phyloP scores from a whole-genome alignment of 35 echinoderm and acorn worm species.

The Patiria miniata region DNA sequence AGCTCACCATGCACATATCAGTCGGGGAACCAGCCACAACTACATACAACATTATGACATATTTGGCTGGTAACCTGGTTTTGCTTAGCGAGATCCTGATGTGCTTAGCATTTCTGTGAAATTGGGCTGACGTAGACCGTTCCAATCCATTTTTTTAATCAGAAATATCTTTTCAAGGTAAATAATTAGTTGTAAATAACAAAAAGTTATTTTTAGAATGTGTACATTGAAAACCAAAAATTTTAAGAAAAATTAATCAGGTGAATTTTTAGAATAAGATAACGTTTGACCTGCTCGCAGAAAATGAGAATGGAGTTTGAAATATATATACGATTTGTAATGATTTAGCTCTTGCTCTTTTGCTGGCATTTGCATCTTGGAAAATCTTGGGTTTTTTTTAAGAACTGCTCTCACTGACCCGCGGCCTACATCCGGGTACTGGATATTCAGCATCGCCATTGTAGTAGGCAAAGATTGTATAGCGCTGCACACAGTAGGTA shows the following conservation, averaged over 20 bases:
- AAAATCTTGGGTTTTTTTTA: too few species aligned
- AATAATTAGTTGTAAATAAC: neutral
- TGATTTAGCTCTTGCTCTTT: neutral
- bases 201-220: neutral
- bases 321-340: too few species aligned
- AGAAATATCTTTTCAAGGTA: neutral
- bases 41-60: neutral
- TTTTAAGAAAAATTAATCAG: neutral
- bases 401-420: too few species aligned
- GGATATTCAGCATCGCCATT: too few species aligned
- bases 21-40: neutral
- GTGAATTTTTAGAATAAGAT: neutral
- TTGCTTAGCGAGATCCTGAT: neutral
- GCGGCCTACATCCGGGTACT: too few species aligned
- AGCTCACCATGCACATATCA: too few species aligned
- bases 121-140: neutral
- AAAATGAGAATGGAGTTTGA: too few species aligned
- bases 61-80: slow-evolving; percentile 3
- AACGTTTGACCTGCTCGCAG: neutral
- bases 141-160: neutral
- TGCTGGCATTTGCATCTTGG: neutral
- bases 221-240: neutral
- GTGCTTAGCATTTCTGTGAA: neutral
- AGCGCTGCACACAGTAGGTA: too few species aligned
- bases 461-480: too few species aligned